These are phyloP conservation scores for Serrognathus titanus DNA, from an alignment of 2,888 invertebrate genomes.

Conservation along the genomic window DNA sequence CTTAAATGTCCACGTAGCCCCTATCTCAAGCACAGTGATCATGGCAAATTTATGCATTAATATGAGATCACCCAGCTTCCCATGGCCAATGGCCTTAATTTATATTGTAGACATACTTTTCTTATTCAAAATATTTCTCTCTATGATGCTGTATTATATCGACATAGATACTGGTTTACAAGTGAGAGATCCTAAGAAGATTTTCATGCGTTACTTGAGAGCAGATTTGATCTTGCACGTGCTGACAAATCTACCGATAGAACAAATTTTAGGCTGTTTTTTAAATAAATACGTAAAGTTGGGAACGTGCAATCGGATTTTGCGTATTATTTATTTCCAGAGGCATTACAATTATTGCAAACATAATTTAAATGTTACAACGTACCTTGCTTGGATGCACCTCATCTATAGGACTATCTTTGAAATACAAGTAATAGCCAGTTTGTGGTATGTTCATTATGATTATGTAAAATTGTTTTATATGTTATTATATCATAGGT, in stretches of 20 bases:
- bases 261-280: neutral
- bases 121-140: constrained; percentile 10
- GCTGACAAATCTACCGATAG: constrained; percentile 10
- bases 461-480: neutral
- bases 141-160: constrained; percentile 10
- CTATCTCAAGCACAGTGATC: constrained; percentile 4
- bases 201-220: constrained; percentile 7
- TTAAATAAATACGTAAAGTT: neutral
- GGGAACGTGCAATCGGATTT: constrained; percentile 10
- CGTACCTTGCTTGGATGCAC: constrained; percentile 9
- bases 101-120: constrained; percentile 7
- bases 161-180: constrained; percentile 9
- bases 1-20: constrained; percentile 12
- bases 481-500: constrained; percentile 3
- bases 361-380: constrained; percentile 11
- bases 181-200: constrained; percentile 3
- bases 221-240: constrained; percentile 9
- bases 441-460: constrained; percentile 7
- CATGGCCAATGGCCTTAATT: neutral
- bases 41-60: constrained; percentile 9
- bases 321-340: constrained; percentile 6
- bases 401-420: constrained; percentile 12
- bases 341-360: constrained; percentile 12
- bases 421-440: constrained; percentile 11
- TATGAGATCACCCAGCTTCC: neutral